Base-by-base conservation (phyloP, 2,888 invertebrate genomes). In the Apotomis capreana region DNA sequence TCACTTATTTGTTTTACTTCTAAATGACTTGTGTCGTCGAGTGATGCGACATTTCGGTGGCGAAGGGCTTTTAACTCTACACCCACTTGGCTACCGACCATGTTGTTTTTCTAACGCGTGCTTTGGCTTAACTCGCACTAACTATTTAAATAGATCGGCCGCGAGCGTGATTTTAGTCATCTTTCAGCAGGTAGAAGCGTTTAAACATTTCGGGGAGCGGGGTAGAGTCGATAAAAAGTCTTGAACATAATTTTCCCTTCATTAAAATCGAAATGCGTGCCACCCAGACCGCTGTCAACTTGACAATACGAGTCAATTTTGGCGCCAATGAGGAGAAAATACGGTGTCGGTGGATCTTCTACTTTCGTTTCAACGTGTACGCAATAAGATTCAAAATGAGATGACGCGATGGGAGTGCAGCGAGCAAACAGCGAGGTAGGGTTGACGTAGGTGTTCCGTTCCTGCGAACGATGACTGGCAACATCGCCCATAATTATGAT, bases 1-100 rank as follows among this genome's bases (percentile, higher is more conserved):
- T 87, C 89, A 89, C 83, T 84, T 92, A 87, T 92, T 92, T 91
- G 91, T 90, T 89, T 89, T 90, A 85, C 87, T 84, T 87, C 84
- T 89, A 87, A 89, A 87, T 84, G 87, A 83, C 84, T 88, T 88
- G 87, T 87, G 86, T 78, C 83, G 78, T 83, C 79, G 78, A 79
- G 81, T 82, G 83, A 83, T 80, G 87, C 83, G 85, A 89, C 87
- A 87, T 89, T 91, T 90, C 79, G 89, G 90, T 83, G 85, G 82
- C 86, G 80, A 78, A 87, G 85, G 80, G 85, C 84, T 83, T 84
- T 82, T 79, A 73, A 76, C 76, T 73, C 85, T 84, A 89, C 83
- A 87, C 86, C 86, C 88, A 89, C 89, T 89, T 83, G 76, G 78
- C 71, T 68, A 67, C 65, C 61, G 70, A 67, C 64, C 69, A 63